A percentile compares a stretch with the other conserved stretches of the same genome.
These are phyloP conservation scores for Dryobotodes eremita DNA, from an alignment of 2,888 invertebrate genomes.

Conservation along the genomic window DNA sequence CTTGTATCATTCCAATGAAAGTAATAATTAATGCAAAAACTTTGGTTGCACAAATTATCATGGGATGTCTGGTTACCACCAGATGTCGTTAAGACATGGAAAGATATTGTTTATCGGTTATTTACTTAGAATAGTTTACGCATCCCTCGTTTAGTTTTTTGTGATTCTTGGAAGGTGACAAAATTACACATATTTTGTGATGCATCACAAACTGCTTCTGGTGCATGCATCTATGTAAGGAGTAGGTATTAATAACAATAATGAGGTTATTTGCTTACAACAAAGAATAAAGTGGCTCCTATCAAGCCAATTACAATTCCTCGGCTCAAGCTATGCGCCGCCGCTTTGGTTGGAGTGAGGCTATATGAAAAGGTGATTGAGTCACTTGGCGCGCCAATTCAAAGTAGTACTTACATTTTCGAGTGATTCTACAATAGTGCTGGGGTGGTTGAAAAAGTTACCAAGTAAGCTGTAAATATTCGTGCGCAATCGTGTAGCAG, in stretches of 20 bases:
- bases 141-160: conserved; percentile 12
- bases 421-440: too few relatives aligned
- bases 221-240: background rate
- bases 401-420: too few relatives aligned
- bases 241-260: too few relatives aligned
- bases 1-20: too few relatives aligned
- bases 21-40: too few relatives aligned
- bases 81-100: background rate
- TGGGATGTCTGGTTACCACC: background rate
- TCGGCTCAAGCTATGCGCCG: conserved; percentile 15
- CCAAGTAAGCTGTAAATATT: too few relatives aligned
- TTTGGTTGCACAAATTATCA: too few relatives aligned
- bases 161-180: background rate
- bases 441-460: too few relatives aligned
- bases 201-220: conserved; percentile 3
- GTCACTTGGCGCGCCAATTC: too few relatives aligned
- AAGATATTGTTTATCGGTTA: background rate
- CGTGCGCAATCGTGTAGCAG: too few relatives aligned
- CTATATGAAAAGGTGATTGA: too few relatives aligned
- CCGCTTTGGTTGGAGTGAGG: too few relatives aligned
- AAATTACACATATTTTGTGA: conserved; percentile 10
- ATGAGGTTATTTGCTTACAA: conserved; percentile 8
- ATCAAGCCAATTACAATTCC: conserved; percentile 29
- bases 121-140: conserved; percentile 4
- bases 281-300: conserved; percentile 23